Percentiles rank a stretch among this genome's conserved stretches.
phyloP scores from a whole-genome alignment of 1,140 invertebrate genomes.

The Panulirus ornatus region DNA sequence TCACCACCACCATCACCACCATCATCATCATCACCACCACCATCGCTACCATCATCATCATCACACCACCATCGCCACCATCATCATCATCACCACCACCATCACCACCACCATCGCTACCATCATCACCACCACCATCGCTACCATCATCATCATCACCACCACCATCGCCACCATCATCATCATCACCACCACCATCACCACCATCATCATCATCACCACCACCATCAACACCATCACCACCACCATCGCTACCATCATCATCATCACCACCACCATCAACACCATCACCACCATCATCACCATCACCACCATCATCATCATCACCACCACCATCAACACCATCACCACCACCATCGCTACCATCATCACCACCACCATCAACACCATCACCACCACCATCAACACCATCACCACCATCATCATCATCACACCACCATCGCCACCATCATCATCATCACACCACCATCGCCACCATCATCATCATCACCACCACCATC shows the following conservation, averaged over 20 bases:
- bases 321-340: background rate
- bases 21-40: background rate
- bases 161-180: background rate
- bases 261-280: background rate
- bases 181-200: background rate
- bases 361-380: background rate
- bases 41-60: background rate
- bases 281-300: background rate
- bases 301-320: background rate
- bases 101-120: background rate
- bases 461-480: background rate
- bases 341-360: background rate
- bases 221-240: too few relatives aligned
- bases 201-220: background rate
- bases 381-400: background rate
- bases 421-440: background rate
- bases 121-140: background rate
- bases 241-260: background rate
- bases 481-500: background rate
- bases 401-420: background rate
- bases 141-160: background rate
- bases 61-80: background rate
- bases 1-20: background rate
- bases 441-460: background rate
- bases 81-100: background rate